Evolutionary conservation across 2,888 invertebrate species (phyloP), one percentile per base, ranked within the genome.

Genomic region (Hemithea aestivaria): DNA sequence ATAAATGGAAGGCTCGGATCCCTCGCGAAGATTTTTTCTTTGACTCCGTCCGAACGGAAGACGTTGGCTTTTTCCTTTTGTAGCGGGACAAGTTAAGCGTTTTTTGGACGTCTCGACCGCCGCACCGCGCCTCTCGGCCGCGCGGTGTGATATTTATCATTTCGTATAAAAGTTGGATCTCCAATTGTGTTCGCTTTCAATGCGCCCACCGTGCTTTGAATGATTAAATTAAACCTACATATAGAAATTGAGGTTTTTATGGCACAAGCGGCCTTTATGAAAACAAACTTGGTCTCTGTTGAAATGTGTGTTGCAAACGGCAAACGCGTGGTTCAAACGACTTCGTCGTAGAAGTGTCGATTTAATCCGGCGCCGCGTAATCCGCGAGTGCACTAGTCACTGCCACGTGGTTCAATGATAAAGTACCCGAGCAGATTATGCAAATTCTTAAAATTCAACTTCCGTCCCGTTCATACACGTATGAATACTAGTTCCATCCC

Each of bases 391-490:
- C 85, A 84, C 80, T 84, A 85, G 87, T 85, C 87, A 87, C 79
- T 76, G 78, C 82, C 87, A 87, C 87, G 87, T 87, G 87, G 83
- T 85, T 76, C 83, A 75, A 84, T 87, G 85, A 87, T 85, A 85
- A 87, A 87, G 83, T 87, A 69, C 85, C 77, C 76, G 62, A 72
- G 70, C 80, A 84, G 87, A 85, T 87, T 87, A 87, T 87, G 87
- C 85, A 87, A 87, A 87, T 87, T 79, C 74, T 79, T 73, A 67
- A 80, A 84, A 75, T 77, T 81, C 64, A 68, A 67, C 63, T 53
- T 54, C 64, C 58, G 47, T 78, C 76, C 63, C 64, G 54, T 57
- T 83, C 66, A 42, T 45, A 47, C 73, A 27, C 51, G 53, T 42
- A 38, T 34, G 46, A 54, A 51, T 36, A 37, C 45, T 48, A 42